Evolutionary conservation across 2,113 vertebrate genomes (phyloP), one percentile per base, ranked within the genome.

Genomic region (Microcebus ravelobensis): DNA sequence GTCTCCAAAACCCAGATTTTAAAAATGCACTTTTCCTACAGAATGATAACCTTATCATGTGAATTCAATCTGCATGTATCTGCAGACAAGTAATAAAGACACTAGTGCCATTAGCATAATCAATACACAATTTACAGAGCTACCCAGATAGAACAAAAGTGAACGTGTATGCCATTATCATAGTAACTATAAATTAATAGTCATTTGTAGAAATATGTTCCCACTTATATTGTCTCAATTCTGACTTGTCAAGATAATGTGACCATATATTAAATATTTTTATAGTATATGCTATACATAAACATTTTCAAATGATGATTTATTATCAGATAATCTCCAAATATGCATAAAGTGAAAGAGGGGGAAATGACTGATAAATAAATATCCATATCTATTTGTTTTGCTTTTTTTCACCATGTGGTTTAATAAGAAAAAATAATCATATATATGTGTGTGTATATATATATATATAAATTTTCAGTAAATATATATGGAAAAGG

Each of bases 111-210:
- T 99, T 98, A 99, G 97, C 98, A 99, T 99, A 99, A 99, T 99
- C 99, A 98, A 99, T 99, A 99, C 67, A 97, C 98, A 99, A 99
- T 99, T 98, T 98, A 98, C 98, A 55, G 96, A 98, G 98, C 98
- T 98, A 98, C 95, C 97, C 98, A 98, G 97, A 98, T 93, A 99
- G 98, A 98, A 98, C 98, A 98, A 98, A 88, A 97, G 97, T 87
- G 96, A 98, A 97, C 0, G 25, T 93, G 96, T 80, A 79, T 21
- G 82, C 98, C 97, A 97, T 98, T 98, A 98, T 97, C 98, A 97
- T 89, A 96, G 96, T 85, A 97, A 96, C 98, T 97, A 98, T 96
- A 98, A 98, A 98, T 98, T 96, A 97, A 98, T 96, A 98, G 97
- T 95, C 92, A 76, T 97, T 98, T 98, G 97, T 98, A 89, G 89